Evolutionary conservation across 1,140 invertebrate genomes (phyloP).

Genomic region (Drosophila trapezifrons): DNA sequence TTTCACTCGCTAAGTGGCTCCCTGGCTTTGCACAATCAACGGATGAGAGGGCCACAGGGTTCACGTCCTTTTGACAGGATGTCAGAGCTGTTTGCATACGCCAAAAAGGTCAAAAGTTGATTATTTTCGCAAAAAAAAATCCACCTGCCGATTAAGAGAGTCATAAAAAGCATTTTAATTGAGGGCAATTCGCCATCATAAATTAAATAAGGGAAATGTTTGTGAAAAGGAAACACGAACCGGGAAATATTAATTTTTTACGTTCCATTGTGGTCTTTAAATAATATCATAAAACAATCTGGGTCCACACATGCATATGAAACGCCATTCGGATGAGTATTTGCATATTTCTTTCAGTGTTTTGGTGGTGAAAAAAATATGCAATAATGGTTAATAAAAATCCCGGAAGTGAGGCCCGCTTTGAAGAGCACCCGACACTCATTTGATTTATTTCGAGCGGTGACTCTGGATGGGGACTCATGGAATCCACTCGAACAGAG

Average conservation of each 20-base stretch:
- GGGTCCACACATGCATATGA: background rate
- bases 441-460: slow-evolving; percentile 36
- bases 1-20: slow-evolving; percentile 48
- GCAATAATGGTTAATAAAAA: slow-evolving; percentile 54
- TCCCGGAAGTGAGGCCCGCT: slow-evolving; percentile 12
- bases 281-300: background rate
- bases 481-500: slow-evolving; percentile 12
- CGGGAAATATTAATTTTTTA: background rate
- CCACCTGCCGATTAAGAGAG: background rate
- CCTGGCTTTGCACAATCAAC: slow-evolving; percentile 62
- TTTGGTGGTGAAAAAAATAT: background rate
- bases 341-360: background rate
- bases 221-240: background rate
- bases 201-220: background rate
- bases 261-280: background rate
- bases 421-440: slow-evolving; percentile 24
- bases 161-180: slow-evolving; percentile 4
- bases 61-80: slow-evolving; percentile 9
- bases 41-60: background rate
- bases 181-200: slow-evolving; percentile 5
- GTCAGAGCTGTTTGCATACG: slow-evolving; percentile 32
- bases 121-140: slow-evolving; percentile 10
- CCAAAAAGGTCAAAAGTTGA: slow-evolving; percentile 18
- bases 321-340: background rate
- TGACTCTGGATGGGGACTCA: slow-evolving; percentile 34